Evolutionary conservation across 2,888 invertebrate species (phyloP).

Genomic region (Rhyacophila evoluta): DNA sequence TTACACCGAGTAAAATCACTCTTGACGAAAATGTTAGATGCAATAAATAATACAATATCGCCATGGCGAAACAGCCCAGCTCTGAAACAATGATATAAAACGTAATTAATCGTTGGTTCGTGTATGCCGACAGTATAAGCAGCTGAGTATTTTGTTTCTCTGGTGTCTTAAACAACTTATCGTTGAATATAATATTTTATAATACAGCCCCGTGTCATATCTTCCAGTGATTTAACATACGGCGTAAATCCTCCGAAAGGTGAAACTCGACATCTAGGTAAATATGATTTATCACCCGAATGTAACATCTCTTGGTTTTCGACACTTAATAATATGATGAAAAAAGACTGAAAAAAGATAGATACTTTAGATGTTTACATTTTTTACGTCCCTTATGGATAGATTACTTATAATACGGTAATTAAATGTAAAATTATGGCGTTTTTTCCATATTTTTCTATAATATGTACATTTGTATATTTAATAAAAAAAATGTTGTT

Average conservation of each 20-base stretch:
- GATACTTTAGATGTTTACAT: background rate
- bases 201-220: background rate
- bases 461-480: too few relatives aligned
- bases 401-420: too few relatives aligned
- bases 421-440: too few relatives aligned
- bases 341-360: background rate
- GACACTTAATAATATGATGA: slow-evolving; percentile 7
- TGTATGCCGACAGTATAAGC: background rate
- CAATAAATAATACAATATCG: too few relatives aligned
- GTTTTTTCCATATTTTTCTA: too few relatives aligned
- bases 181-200: background rate
- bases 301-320: background rate
- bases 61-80: too few relatives aligned
- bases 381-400: too few relatives aligned
- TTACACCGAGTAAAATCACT: too few relatives aligned
- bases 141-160: background rate
- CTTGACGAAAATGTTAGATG: too few relatives aligned
- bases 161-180: background rate
- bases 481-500: too few relatives aligned
- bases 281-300: slow-evolving; percentile 14
- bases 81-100: too few relatives aligned
- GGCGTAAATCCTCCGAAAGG: slow-evolving; percentile 3
- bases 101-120: too few relatives aligned
- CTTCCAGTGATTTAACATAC: slow-evolving; percentile 18
- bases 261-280: slow-evolving; percentile 14